Evolutionary conservation across 1,140 invertebrate genomes (phyloP), one percentile per base, ranked within the genome.

Genomic region (Neocloeon triangulifer): DNA sequence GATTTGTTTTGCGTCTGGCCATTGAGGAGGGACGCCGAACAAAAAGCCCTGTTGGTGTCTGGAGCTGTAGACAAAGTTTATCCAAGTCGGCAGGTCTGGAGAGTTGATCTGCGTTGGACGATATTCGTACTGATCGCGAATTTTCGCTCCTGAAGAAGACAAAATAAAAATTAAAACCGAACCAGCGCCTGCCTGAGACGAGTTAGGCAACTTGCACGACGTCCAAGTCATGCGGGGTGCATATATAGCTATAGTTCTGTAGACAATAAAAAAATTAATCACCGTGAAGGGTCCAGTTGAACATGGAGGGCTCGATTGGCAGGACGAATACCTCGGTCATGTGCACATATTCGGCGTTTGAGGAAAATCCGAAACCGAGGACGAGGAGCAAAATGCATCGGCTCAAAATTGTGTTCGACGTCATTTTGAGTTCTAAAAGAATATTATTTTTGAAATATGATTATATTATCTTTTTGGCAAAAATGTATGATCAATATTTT

Each of bases 21-120:
- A n/a, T n/a, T n/a, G 55, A 0, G 77, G 74, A 2, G 77, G 70
- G 4, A 77, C 77, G 1, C 79, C 79, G 40, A 78, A 84, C 3
- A 84, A 53, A 44, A 74, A 81, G 0, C 77, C 77, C 2, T 61
- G 62, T 39, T 69, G 64, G 42, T 77, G 66, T 33, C 61, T 57
- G 25, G 67, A 59, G 39, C 74, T 80, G 43, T 79, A 82, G 29
- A 69, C 65, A 42, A 80, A 85, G 21, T 71, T 62, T 40, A 86
- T 68, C 81, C 81, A 86, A 7, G 61, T 53, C 2, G 81, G 81
- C 26, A 88, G 55, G 53, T 86, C 81, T 0, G 81, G 79, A 28
- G 70, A 63, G 41, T 69, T 62, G 1, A 64, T 36, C 14, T 79
- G 44, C 1, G 71, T 69, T 0, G 71, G 61, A 39, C 69, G 65